Conservation (phyloP, 2,113 vertebrate genomes). For the Pollachius pollachius region DNA sequence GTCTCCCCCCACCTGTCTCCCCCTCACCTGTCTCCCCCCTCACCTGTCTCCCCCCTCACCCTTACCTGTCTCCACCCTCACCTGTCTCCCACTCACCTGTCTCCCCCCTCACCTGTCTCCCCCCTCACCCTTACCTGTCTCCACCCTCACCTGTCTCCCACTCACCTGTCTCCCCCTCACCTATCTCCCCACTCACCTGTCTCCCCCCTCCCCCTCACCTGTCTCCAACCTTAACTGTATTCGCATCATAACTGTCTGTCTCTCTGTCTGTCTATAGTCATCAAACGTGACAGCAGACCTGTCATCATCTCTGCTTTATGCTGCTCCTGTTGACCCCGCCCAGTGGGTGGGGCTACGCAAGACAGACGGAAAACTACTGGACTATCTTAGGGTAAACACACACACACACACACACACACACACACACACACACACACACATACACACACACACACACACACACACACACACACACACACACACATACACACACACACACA, state of each 20-base stretch:
- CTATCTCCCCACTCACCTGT: background rate
- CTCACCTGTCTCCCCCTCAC: no score
- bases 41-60: no score
- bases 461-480: background rate
- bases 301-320: constrained; percentile 82
- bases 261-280: background rate
- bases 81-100: no score
- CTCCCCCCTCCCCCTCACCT: background rate
- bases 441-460: constrained; percentile 5
- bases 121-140: no score
- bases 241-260: background rate
- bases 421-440: constrained; percentile 5
- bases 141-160: no score
- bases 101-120: no score
- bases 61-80: no score
- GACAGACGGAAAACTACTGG: constrained; percentile 81
- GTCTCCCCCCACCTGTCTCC: background rate
- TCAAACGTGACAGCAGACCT: constrained; percentile 60
- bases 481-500: background rate
- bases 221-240: background rate
- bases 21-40: background rate
- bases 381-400: constrained; percentile 84
- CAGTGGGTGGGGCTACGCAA: constrained; percentile 88
- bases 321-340: constrained; percentile 81
- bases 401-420: background rate